phyloP scores from a whole-genome alignment of 2,113 vertebrate species.

The Oncorhynchus tshawytscha region DNA sequence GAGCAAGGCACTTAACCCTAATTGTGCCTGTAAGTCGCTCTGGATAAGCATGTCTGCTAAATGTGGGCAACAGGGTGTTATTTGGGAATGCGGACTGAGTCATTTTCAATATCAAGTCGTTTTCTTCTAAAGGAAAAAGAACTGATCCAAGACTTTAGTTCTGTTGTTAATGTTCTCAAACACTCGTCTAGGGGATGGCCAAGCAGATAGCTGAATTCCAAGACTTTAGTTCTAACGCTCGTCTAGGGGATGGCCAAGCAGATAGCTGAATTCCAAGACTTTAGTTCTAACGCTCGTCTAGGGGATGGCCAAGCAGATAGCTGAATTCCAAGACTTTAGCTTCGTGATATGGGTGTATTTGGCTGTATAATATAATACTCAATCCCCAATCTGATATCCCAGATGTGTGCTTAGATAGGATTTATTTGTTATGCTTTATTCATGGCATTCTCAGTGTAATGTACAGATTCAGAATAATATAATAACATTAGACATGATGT shows the following conservation, averaged over 20 bases:
- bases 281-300: conserved; percentile 45
- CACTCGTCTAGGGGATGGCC: conserved; percentile 41
- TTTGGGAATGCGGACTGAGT: not conserved
- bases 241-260: conserved; percentile 24
- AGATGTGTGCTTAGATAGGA: not conserved
- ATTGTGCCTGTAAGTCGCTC: too few relatives aligned
- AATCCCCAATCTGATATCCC: conserved; percentile 13
- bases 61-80: too few relatives aligned
- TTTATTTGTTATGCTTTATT: too few relatives aligned
- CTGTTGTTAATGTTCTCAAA: conserved; percentile 65
- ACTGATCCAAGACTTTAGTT: conserved; percentile 58
- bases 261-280: conserved; percentile 33
- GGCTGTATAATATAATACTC: not conserved
- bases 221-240: conserved; percentile 37
- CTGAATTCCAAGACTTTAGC: conserved; percentile 30
- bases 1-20: too few relatives aligned
- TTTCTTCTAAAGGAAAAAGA: conserved; percentile 46
- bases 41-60: too few relatives aligned
- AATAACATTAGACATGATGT: conserved; percentile 3
- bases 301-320: conserved; percentile 24
- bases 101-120: not conserved
- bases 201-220: conserved; percentile 34
- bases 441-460: too few relatives aligned
- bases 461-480: not conserved
- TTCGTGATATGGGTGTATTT: conserved; percentile 23